phyloP scores from a whole-genome alignment of 1,140 invertebrate species.

The Pogonus chalceus region DNA sequence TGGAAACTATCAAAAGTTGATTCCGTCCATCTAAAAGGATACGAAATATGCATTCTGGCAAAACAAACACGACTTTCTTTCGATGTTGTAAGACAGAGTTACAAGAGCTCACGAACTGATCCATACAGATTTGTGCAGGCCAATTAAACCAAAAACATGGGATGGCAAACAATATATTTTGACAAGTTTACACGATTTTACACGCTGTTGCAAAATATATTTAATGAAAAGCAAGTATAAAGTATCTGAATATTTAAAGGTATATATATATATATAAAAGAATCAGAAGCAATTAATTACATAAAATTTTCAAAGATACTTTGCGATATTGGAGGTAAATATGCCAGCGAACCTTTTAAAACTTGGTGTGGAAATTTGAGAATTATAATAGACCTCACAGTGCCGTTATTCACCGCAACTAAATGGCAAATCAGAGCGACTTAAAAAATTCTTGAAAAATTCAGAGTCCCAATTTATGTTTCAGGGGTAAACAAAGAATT shows the following conservation, averaged over 20 bases:
- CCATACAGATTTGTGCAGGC: neutral
- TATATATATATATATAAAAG: no score
- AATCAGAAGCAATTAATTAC: neutral
- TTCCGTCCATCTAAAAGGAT: no score
- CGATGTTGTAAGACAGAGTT: neutral
- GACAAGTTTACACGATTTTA: neutral
- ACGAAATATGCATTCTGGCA: neutral
- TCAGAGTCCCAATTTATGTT: no score
- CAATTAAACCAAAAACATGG: neutral
- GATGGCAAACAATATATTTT: neutral
- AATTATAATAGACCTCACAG: neutral
- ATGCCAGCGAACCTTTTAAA: neutral
- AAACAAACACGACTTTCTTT: neutral
- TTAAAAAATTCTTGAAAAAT: neutral
- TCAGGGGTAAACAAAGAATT: no score
- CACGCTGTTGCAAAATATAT: neutral
- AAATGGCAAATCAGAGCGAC: neutral
- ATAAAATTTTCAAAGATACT: neutral
- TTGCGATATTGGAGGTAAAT: neutral
- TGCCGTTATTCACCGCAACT: neutral
- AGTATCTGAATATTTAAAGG: neutral
- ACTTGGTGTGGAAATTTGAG: neutral
- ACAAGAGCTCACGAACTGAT: neutral
- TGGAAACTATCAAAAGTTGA: no score
- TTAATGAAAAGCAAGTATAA: neutral